Evolutionary conservation across 2,797 vertebrate genomes (phyloP).

Genomic region (Parotocinclus haroldoi): DNA sequence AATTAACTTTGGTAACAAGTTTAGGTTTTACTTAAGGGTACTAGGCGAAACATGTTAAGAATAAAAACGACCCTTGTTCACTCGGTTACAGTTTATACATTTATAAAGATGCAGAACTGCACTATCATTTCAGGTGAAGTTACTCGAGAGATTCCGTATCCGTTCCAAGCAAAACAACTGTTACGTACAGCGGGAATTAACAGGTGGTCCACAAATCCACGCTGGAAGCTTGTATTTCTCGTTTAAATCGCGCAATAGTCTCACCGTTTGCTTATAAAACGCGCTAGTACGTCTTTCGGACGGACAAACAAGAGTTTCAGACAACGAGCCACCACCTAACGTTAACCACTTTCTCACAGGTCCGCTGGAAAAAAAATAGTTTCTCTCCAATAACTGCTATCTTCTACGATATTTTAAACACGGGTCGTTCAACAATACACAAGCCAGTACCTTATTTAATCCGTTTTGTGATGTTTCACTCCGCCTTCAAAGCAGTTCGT

Average conservation of each 20-base stretch:
- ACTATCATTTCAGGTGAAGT: neutral
- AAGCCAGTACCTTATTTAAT: slow-evolving; percentile 36
- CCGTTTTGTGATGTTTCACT: neutral
- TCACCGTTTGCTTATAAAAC: too few relatives aligned
- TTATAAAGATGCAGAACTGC: too few relatives aligned
- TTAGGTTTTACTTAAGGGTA: too few relatives aligned
- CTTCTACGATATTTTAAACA: slow-evolving; percentile 3
- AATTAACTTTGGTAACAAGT: too few relatives aligned
- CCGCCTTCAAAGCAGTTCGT: neutral
- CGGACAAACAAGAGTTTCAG: slow-evolving; percentile 23
- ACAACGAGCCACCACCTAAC: slow-evolving; percentile 59
- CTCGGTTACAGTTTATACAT: neutral
- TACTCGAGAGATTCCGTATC: neutral
- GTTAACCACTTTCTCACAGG: slow-evolving; percentile 47
- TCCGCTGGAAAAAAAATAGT: slow-evolving; percentile 31
- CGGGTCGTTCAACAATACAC: neutral
- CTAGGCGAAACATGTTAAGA: too few relatives aligned
- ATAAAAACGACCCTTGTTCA: neutral
- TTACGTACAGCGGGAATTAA: neutral
- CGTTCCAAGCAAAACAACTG: neutral
- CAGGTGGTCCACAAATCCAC: slow-evolving; percentile 16
- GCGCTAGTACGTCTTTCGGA: neutral
- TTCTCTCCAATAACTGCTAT: slow-evolving; percentile 9
- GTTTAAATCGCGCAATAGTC: neutral
- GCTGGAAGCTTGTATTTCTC: neutral